Conservation (phyloP, 2,113 vertebrate genomes). For the Chlamydotis undulata region DNA sequence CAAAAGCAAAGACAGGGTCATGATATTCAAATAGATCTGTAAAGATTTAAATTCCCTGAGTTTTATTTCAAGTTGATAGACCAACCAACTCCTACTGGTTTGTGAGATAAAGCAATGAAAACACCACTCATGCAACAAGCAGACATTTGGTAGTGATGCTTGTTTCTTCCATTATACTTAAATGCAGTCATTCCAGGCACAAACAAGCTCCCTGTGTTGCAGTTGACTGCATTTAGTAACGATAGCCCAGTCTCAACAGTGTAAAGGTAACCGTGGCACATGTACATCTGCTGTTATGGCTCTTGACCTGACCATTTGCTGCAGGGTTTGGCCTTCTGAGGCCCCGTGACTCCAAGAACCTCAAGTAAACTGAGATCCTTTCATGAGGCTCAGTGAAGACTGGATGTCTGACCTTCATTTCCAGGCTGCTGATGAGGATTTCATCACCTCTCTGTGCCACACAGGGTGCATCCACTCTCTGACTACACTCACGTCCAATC, state of each 20-base stretch:
- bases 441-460: neutral
- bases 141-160: neutral
- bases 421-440: neutral
- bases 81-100: neutral
- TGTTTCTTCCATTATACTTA: neutral
- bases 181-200: neutral
- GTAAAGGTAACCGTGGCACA: neutral
- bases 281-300: neutral
- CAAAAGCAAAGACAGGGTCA: neutral
- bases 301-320: neutral
- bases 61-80: neutral
- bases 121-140: neutral
- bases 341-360: neutral
- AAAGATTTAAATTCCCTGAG: neutral
- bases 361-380: neutral
- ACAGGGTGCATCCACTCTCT: neutral
- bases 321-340: neutral
- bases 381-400: neutral
- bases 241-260: accelerated
- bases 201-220: neutral
- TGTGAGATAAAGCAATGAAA: neutral
- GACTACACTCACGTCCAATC: neutral
- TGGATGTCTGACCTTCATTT: neutral
- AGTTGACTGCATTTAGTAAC: neutral
- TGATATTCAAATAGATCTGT: neutral